Evolutionary conservation across 1,140 invertebrate species (phyloP), one percentile per base, ranked within the genome.

Genomic region (Hypothenemus hampei): DNA sequence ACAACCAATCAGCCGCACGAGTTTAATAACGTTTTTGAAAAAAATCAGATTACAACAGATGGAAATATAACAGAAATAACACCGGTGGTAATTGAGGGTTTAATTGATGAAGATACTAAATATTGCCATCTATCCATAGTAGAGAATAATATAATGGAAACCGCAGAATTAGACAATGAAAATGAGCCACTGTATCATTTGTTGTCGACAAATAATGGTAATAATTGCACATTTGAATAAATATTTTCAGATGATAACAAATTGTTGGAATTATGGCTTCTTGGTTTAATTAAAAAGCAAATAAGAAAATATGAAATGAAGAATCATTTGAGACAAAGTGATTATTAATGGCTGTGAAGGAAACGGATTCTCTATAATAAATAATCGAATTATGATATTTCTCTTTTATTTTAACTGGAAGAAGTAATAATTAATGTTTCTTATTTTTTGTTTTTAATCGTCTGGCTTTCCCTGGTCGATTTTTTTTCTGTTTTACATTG

Each of bases 381-480:
- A n/a, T n/a, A n/a, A n/a, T n/a, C n/a, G n/a, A n/a, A n/a, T n/a
- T n/a, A n/a, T n/a, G n/a, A n/a, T n/a, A n/a, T n/a, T n/a, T n/a
- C n/a, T n/a, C n/a, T n/a, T n/a, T n/a, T n/a, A n/a, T n/a, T n/a
- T n/a, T n/a, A n/a, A n/a, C n/a, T n/a, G n/a, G n/a, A n/a, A n/a
- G n/a, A n/a, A n/a, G n/a, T n/a, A n/a, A 1, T 31, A 31, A 31
- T 8, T 11, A 3, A 26, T 45, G 29, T 24, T 51, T 56, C 51
- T 63, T 29, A 45, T 35, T 40, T 55, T 57, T 66, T 36, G 50
- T 60, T 51, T 65, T 64, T 7, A 64, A 56, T 54, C 67, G 52
- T 35, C 57, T 60, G 52, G 62, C 66, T 59, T 69, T 69, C 6
- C 66, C 66, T 36, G 61, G 60, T 54, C 67, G 50, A 45, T 54